These are phyloP conservation scores for Dioctria rufipes DNA, from an alignment of 2,888 invertebrate species.

Conservation along the genomic window DNA sequence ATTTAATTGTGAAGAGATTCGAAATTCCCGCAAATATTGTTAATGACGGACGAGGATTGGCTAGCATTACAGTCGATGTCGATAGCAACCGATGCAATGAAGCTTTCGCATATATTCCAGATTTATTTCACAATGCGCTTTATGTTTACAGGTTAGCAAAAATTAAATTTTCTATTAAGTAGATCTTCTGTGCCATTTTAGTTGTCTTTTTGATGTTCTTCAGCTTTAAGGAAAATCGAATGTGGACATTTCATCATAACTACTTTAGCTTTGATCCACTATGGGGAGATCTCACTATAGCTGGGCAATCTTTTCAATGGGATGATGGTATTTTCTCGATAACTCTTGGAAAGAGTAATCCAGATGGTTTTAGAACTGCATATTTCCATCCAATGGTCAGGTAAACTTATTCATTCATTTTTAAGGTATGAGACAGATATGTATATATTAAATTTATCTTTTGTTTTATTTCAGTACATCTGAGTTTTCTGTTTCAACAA, in stretches of 20 bases:
- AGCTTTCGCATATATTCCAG: slow-evolving; percentile 81
- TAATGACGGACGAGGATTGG: slow-evolving; percentile 73
- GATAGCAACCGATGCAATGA: slow-evolving; percentile 74
- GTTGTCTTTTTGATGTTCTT: slow-evolving; percentile 67
- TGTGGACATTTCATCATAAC: slow-evolving; percentile 83
- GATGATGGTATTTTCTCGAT: slow-evolving; percentile 85
- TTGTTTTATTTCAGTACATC: slow-evolving; percentile 73
- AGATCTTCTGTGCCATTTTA: too few species aligned
- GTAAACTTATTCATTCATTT: slow-evolving; percentile 50
- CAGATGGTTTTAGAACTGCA: slow-evolving; percentile 75
- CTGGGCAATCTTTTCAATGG: slow-evolving; percentile 83
- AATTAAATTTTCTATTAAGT: too few species aligned
- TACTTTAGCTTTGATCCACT: slow-evolving; percentile 83
- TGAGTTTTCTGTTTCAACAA: slow-evolving; percentile 81
- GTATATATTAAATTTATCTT: background rate
- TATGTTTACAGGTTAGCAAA: slow-evolving; percentile 69
- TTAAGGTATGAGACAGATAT: background rate
- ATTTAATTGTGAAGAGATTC: slow-evolving; percentile 75
- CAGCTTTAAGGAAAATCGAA: slow-evolving; percentile 75
- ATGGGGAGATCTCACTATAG: slow-evolving; percentile 78
- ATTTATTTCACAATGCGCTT: slow-evolving; percentile 65
- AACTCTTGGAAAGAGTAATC: slow-evolving; percentile 73
- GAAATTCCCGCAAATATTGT: slow-evolving; percentile 69
- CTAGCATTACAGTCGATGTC: slow-evolving; percentile 80
- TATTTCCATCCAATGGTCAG: slow-evolving; percentile 85